These are phyloP conservation scores for Micromys minutus DNA, from an alignment of 2,113 vertebrate species.

Conservation along the genomic window DNA sequence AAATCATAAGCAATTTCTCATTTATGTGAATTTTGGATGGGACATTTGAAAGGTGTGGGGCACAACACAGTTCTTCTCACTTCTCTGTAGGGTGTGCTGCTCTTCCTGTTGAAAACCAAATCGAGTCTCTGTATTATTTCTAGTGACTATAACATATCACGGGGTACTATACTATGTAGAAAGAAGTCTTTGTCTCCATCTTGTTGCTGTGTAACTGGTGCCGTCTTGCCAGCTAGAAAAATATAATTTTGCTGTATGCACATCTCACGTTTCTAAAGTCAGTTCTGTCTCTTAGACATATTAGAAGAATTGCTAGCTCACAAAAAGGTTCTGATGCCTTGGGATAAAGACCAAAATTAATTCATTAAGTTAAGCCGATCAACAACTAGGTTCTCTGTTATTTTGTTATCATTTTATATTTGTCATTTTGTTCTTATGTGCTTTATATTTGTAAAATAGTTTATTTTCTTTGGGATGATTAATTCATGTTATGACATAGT, in stretches of 20 bases:
- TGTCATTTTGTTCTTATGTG: constrained; percentile 47
- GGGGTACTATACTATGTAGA: not conserved
- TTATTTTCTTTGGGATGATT: constrained; percentile 27
- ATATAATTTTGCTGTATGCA: not conserved
- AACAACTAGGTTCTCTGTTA: not conserved
- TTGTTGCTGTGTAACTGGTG: not conserved
- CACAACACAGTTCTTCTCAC: not conserved
- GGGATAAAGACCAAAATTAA: constrained; percentile 6
- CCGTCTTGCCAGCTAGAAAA: not conserved
- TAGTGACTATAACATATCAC: constrained; percentile 18
- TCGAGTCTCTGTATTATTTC: not conserved
- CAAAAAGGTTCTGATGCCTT: constrained; percentile 48
- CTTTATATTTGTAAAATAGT: constrained; percentile 50
- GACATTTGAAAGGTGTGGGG: not conserved
- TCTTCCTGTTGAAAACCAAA: constrained; percentile 35
- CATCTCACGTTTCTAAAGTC: constrained; percentile 3
- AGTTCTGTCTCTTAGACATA: not conserved
- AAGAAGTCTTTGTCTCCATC: constrained; percentile 41
- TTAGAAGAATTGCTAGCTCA: constrained; percentile 26
- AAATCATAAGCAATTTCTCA: constrained; percentile 8
- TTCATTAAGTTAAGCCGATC: not conserved
- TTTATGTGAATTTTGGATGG: not conserved
- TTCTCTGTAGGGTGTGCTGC: constrained; percentile 51
- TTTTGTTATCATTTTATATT: constrained; percentile 42
- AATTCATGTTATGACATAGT: constrained; percentile 14